Conservation (phyloP, 2,113 vertebrate species). For the Carassius carassius region DNA sequence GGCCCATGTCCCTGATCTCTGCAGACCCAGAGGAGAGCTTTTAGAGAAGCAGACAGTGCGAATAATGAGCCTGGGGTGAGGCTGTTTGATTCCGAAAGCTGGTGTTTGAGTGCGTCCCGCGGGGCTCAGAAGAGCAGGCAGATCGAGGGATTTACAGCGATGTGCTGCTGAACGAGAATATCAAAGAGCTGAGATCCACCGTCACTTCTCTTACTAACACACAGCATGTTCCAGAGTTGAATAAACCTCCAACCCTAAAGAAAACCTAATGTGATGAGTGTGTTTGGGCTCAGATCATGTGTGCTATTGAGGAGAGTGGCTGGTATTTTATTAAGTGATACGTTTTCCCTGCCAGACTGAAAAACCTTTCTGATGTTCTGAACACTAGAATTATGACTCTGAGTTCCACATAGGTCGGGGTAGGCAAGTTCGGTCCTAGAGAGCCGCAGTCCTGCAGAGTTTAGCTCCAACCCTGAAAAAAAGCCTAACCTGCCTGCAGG, state of each 20-base stretch:
- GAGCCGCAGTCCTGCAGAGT: no score
- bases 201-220: not conserved
- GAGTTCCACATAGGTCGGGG: no score
- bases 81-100: constrained; percentile 24
- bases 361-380: not conserved
- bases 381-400: not conserved
- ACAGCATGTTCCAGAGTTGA: not conserved
- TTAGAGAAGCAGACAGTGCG: not conserved
- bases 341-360: not conserved
- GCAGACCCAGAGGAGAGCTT: not conserved
- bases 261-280: not conserved
- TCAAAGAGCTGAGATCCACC: constrained; percentile 5
- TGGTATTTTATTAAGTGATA: not conserved
- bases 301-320: not conserved
- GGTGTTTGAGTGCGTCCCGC: not conserved
- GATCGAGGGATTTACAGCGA: not conserved
- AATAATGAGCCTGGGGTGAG: constrained; percentile 24
- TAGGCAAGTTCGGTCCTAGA: no score
- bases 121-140: not conserved
- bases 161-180: constrained; percentile 10
- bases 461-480: no score
- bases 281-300: not conserved
- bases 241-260: not conserved
- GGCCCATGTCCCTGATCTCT: not conserved
- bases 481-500: no score